Percentiles rank a stretch among this genome's conserved stretches.
phyloP scores from a whole-genome alignment of 1,140 invertebrate species.

The Rhyzopertha dominica region DNA sequence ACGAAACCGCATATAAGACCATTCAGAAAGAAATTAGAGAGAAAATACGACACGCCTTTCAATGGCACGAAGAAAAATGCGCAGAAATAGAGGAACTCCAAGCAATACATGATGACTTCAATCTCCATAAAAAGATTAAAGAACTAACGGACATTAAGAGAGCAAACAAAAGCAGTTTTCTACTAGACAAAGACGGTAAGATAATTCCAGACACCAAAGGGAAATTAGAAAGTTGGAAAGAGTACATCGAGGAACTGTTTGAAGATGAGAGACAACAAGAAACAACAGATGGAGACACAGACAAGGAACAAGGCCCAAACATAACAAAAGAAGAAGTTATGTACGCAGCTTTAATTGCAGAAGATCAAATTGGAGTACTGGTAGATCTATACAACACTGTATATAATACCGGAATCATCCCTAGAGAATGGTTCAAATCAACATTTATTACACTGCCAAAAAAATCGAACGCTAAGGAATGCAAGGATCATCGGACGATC shows the following conservation, averaged over 20 bases:
- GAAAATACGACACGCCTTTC: constrained; percentile 8
- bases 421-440: constrained; percentile 22
- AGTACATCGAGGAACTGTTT: constrained; percentile 20
- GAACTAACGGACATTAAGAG: constrained; percentile 10
- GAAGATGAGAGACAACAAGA: constrained; percentile 9
- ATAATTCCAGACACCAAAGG: constrained; percentile 15
- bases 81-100: constrained; percentile 15
- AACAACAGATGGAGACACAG: constrained; percentile 8
- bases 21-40: constrained; percentile 3
- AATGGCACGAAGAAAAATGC: constrained; percentile 13
- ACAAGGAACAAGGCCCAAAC: constrained; percentile 13
- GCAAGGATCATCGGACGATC: constrained; percentile 23
- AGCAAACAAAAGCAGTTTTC: constrained; percentile 6
- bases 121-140: constrained; percentile 12
- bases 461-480: constrained; percentile 20
- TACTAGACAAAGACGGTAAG: constrained; percentile 13
- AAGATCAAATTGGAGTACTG: constrained; percentile 4
- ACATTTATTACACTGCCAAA: constrained; percentile 25
- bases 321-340: constrained; percentile 20
- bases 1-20: constrained; percentile 4
- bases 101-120: constrained; percentile 12
- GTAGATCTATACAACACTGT: constrained; percentile 19
- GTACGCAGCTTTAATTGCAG: constrained; percentile 15
- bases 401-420: constrained; percentile 22
- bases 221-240: constrained; percentile 15